These are phyloP conservation scores for Mercenaria mercenaria DNA, from an alignment of 1,140 invertebrate species.

Conservation along the genomic window DNA sequence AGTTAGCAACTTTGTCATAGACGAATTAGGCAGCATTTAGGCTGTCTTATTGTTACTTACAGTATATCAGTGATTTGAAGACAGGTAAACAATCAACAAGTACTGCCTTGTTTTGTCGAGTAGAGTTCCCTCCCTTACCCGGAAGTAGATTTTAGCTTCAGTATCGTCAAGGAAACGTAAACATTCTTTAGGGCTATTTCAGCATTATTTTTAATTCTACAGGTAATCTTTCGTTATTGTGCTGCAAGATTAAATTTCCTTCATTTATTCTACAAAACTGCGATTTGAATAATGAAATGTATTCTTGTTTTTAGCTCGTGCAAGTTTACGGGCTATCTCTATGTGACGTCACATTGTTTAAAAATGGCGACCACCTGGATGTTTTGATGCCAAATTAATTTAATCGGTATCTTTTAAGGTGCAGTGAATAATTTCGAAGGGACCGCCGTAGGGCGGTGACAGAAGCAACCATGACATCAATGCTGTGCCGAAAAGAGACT, in stretches of 20 bases:
- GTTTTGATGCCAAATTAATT: constrained; percentile 17
- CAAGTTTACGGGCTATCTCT: constrained; percentile 59
- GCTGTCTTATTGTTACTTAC: neutral
- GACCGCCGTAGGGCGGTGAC: constrained; percentile 23
- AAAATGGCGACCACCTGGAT: constrained; percentile 72
- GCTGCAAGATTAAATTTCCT: too few species aligned
- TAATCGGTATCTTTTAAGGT: constrained; percentile 36
- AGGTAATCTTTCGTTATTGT: too few species aligned
- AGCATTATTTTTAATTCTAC: too few species aligned
- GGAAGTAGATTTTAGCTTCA: constrained; percentile 18
- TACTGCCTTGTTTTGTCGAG: neutral
- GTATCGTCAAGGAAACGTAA: constrained; percentile 37
- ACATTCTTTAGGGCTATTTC: too few species aligned
- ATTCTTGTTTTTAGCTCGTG: neutral
- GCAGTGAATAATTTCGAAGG: neutral
- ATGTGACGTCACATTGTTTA: constrained; percentile 79
- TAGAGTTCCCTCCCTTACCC: constrained; percentile 49
- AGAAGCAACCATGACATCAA: constrained; percentile 73
- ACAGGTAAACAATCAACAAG: constrained; percentile 50
- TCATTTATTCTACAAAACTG: too few species aligned
- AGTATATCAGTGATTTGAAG: neutral
- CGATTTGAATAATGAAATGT: too few species aligned
- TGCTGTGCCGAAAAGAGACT: constrained; percentile 76
- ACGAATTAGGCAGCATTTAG: too few species aligned
- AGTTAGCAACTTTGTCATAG: too few species aligned